A percentile compares a stretch with the other conserved stretches of the same genome.
Evolutionary conservation across 2,113 vertebrate genomes (phyloP).

Genomic region (Apaloderma vittatum): DNA sequence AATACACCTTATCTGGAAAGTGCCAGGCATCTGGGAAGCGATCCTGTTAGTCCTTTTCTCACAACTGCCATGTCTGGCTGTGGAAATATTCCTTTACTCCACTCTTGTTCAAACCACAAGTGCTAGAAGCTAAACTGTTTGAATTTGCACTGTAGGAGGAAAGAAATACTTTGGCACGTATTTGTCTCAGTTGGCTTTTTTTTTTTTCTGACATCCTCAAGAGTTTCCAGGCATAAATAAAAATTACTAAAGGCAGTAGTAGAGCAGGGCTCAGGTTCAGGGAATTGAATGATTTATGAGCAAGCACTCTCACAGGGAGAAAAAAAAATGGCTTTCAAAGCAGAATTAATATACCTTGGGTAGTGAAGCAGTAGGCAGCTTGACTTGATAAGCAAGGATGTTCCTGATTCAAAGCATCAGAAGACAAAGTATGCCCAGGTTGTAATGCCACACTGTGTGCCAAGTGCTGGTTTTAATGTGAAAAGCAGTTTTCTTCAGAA

Average conservation of each 20-base stretch:
- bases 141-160: not conserved
- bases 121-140: not conserved
- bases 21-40: not conserved
- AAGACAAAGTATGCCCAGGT: not conserved
- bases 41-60: not conserved
- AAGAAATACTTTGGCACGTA: not conserved
- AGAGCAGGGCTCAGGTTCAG: not conserved
- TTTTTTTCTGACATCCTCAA: not conserved
- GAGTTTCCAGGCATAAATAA: not conserved
- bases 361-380: not conserved
- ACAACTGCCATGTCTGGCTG: not conserved
- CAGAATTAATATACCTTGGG: rapidly evolving
- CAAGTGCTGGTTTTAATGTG: not conserved
- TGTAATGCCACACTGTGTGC: not conserved
- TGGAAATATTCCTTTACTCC: not conserved
- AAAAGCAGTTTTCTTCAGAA: conserved; percentile 1
- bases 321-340: not conserved
- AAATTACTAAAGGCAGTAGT: not conserved
- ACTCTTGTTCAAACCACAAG: not conserved
- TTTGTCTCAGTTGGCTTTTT: not conserved
- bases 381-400: conserved; percentile 19
- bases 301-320: not conserved
- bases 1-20: not conserved
- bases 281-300: conserved; percentile 7
- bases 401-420: not conserved